These are phyloP conservation scores for Leptopterna dolabrata DNA, from an alignment of 2,888 invertebrate species.

Conservation along the genomic window DNA sequence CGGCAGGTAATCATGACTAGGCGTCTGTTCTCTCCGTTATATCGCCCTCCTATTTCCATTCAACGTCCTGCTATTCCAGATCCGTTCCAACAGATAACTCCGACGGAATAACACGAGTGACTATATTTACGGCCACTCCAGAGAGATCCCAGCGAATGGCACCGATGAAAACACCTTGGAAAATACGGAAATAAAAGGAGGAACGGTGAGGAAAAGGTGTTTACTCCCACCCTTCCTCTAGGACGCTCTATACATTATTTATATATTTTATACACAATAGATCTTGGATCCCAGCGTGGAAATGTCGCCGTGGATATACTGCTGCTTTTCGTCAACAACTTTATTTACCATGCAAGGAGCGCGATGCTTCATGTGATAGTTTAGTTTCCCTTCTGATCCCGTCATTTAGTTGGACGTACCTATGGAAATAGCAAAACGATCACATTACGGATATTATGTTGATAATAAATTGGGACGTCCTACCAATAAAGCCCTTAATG, in stretches of 20 bases:
- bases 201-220: background rate
- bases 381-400: too few species aligned
- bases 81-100: background rate
- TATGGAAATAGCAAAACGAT: too few species aligned
- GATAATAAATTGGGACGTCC: too few species aligned
- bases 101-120: background rate
- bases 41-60: background rate
- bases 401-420: too few species aligned
- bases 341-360: background rate
- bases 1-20: too few species aligned
- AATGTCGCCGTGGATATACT: background rate
- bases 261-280: background rate
- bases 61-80: background rate
- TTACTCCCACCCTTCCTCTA: background rate
- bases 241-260: background rate
- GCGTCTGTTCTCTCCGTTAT: too few species aligned
- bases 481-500: too few species aligned
- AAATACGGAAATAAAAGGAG: background rate
- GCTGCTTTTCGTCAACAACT: background rate
- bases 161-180: background rate
- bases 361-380: background rate
- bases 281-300: background rate
- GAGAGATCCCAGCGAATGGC: background rate
- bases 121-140: background rate
- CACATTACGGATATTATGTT: too few species aligned